Conservation (phyloP, 2,888 invertebrate species). For the Cataglyphis cursor region DNA sequence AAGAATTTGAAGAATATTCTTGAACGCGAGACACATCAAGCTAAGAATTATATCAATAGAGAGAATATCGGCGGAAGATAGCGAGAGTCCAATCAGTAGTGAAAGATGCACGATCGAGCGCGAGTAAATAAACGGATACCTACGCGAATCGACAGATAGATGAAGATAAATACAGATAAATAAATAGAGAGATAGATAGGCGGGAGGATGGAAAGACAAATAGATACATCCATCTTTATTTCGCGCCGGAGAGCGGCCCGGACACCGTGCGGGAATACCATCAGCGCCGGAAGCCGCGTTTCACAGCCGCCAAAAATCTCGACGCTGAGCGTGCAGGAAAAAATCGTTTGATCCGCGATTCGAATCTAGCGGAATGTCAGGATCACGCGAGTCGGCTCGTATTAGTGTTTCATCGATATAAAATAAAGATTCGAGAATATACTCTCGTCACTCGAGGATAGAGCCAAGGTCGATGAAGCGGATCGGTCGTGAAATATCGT, state of each 20-base stretch:
- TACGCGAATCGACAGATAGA: constrained; percentile 40
- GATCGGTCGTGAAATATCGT: constrained; percentile 44
- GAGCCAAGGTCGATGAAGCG: constrained; percentile 56
- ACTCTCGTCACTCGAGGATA: constrained; percentile 11
- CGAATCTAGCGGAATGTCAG: neutral
- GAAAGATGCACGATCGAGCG: constrained; percentile 38
- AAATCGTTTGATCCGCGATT: neutral
- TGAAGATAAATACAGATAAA: constrained; percentile 57
- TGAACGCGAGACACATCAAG: neutral
- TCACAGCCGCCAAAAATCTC: constrained; percentile 43
- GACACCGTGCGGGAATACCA: constrained; percentile 44
- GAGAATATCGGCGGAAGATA: constrained; percentile 7
- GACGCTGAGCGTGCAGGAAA: neutral
- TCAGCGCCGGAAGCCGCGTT: constrained; percentile 43
- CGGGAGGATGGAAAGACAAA: constrained; percentile 49
- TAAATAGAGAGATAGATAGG: constrained; percentile 54
- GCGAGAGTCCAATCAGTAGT: constrained; percentile 29
- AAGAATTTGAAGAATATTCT: neutral
- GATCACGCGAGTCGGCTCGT: neutral
- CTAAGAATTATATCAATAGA: neutral
- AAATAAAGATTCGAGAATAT: neutral
- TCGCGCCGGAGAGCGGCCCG: constrained; percentile 13
- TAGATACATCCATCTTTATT: constrained; percentile 57
- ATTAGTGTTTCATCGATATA: constrained; percentile 5
- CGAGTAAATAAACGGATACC: constrained; percentile 43